Evolutionary conservation across 2,113 vertebrate genomes (phyloP), one percentile per base, ranked within the genome.

Genomic region (Carassius auratus): DNA sequence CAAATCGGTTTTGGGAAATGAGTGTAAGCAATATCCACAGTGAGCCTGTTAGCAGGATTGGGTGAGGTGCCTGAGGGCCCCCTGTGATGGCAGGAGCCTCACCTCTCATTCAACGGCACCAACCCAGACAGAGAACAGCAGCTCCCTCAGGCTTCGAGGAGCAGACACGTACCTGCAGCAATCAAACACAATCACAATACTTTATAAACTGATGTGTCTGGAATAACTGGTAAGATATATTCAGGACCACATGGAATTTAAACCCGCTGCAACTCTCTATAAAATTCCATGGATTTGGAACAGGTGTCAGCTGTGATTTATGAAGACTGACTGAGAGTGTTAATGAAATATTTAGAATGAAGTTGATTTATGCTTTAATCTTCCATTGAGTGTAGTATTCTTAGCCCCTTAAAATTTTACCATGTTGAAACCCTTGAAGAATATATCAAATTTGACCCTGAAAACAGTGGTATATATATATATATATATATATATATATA

Each of bases 1-100:
- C 92, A 93, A 94, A 95, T 94, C 92, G 94, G 87, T 90, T 88
- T 88, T 89, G 91, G 90, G 88, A 92, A 94, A 94, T 92, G 90
- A 91, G 89, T 92, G 91, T 93, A 93, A 92, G 92, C 93, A 91
- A 89, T 92, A 92, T 91, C 89, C 90, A 75, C 89, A 76, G 78
- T 87, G 86, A 89, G 90, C 87, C 87, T 86, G 90, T 88, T 87
- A 76, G 88, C 90, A 86, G 88, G 92, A 89, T 88, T 90, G 87
- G 88, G 90, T 84, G 75, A 59, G 86, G 85, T 90, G 92, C 87
- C 90, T 61, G 80, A 87, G 87, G 92, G 90, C 88, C 42, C 21
- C 14, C 13, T 84, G 50, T 17, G 36, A 81, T 55, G 50, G 85
- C 36, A 38, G 59, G 12, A 52, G 38, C 61, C 64, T 57, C 59